Evolutionary conservation across 2,888 invertebrate genomes (phyloP).

Genomic region (Limnephilus marmoratus): DNA sequence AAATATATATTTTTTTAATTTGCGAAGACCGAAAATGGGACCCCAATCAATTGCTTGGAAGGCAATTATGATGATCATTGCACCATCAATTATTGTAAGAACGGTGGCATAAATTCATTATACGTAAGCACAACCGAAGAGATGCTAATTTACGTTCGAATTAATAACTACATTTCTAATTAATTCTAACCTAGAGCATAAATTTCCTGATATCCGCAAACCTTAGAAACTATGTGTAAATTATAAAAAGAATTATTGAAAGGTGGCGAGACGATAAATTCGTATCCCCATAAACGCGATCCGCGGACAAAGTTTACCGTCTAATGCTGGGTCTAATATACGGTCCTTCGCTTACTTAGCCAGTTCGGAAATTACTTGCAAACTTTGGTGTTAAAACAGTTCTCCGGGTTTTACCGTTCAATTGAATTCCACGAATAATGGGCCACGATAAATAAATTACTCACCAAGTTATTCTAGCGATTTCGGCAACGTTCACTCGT

Average conservation of each 20-base stretch:
- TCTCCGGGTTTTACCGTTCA: conserved; percentile 55
- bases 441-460: conserved; percentile 61
- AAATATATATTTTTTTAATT: too few relatives aligned
- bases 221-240: conserved; percentile 8
- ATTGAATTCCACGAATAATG: conserved; percentile 64
- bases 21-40: too few relatives aligned
- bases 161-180: not conserved
- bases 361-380: conserved; percentile 59
- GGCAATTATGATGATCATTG: too few relatives aligned
- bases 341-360: conserved; percentile 54
- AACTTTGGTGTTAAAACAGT: conserved; percentile 56
- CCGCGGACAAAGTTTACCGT: conserved; percentile 26
- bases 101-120: too few relatives aligned
- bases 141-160: too few relatives aligned
- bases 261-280: conserved; percentile 26
- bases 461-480: conserved; percentile 62
- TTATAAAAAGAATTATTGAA: conserved; percentile 18
- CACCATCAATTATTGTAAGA: too few relatives aligned
- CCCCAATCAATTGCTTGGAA: too few relatives aligned
- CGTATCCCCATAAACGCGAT: conserved; percentile 27
- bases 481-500: not conserved
- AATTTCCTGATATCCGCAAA: not conserved
- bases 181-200: not conserved
- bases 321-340: conserved; percentile 37
- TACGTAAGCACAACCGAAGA: too few relatives aligned